Base-by-base conservation (phyloP, 2,113 vertebrate genomes). In the Chaetorhynchus papuensis region DNA sequence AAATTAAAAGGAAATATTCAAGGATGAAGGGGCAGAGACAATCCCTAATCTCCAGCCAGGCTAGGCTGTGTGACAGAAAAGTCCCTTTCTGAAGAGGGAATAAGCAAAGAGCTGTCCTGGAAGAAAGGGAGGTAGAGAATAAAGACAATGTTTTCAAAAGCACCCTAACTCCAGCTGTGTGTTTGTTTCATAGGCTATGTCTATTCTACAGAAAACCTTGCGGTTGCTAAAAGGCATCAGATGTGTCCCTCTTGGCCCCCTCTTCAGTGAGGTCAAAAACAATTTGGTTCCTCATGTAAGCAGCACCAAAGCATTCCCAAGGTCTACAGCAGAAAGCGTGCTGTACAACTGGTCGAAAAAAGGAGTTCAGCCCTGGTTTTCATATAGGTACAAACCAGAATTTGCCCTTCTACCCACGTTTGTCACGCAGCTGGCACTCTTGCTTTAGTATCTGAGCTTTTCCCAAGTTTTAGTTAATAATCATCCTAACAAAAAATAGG, bases 1-100 rank as follows among this genome's bases (percentile, higher is more conserved):
- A 98, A 97, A 96, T 92, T 95, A 97, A 97, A 97, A 96, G 94
- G 96, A 97, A 96, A 80, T 97, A 97, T 96, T 95, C 96, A 96
- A 97, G 97, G 94, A 95, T 96, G 87, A 97, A 82, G 76, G 89
- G 94, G 87, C 93, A 96, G 91, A 96, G 90, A 97, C 95, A 96
- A 91, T 97, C 92, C 91, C 91, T 92, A 95, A 87, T 93, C 87
- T 94, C 94, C 59, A 95, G 77, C 86, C 83, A 79, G 83, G 76
- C 76, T 92, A 89, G 87, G 89, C 79, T 92, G 53, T 93, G 70
- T 90, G 87, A 96, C 97, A 97, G 94, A 94, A 89, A 96, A 95
- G 93, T 95, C 94, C 64, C 69, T 68, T 94, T 97, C 95, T 96
- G 96, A 96, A 96, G 92, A 72, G 37, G 90, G 91, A 95, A 93